Evolutionary conservation across 2,888 invertebrate genomes (phyloP), one percentile per base, ranked within the genome.

Genomic region (Conchocele bisecta): DNA sequence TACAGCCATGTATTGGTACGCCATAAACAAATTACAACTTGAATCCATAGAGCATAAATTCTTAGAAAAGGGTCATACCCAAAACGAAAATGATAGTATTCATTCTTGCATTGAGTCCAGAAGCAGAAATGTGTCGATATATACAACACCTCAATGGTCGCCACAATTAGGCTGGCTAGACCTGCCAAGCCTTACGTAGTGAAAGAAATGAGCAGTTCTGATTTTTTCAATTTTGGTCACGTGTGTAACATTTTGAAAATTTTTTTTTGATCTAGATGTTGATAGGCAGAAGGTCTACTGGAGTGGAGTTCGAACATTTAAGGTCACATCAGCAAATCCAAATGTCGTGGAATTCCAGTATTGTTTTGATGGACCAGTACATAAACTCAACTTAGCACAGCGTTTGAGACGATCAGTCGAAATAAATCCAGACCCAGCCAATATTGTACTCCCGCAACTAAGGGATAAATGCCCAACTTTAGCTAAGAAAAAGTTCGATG

Each of bases 111-210:
- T 72, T 22, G 76, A 72, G 37, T 15, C 31, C 13, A 50, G 53
- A 28, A 42, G 48, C 35, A 39, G 59, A 24, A 11, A 66, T 17
- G 41, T 54, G 5, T 35, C 48, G 7, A 46, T 72, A 1, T 69
- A 58, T 37, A 69, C 69, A 41, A 75, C 70, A 31, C n/a, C 57
- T 5, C 76, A 76, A 37, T 76, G 69, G 76, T 64, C 72, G 56
- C 72, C 7, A 39, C 57, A 2, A 28, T 64, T 15, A 28, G 71
- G 5, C 35, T 57, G 20, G 48, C 67, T 13, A 29, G 75, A 15
- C 22, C 3, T 5, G 33, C 13, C 3, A 17, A 42, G 3, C 71
- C 71, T 6, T 75, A 71, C 42, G 56, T 42, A 29, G 67, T 71
- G 4, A 54, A 29, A 28, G 67, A 67, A 60, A 63, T 75, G 59